These are phyloP conservation scores for Aphyosemion australe DNA, from an alignment of 2,113 vertebrate genomes.

Conservation along the genomic window DNA sequence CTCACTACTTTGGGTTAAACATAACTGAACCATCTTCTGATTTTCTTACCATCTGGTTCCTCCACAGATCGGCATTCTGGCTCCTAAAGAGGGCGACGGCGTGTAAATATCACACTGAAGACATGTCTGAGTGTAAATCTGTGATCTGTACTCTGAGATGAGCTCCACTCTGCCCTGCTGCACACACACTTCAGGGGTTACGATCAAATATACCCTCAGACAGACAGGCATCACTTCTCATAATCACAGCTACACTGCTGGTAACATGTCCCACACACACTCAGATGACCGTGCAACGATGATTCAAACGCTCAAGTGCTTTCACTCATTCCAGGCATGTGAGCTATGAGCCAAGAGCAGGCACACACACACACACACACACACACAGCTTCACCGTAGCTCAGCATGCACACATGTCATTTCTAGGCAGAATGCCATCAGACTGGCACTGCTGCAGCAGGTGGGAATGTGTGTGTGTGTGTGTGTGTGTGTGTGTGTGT, in stretches of 20 bases:
- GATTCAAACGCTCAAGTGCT: constrained; percentile 51
- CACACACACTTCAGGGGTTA: constrained; percentile 6
- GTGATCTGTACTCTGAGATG: constrained; percentile 2
- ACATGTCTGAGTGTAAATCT: constrained; percentile 15
- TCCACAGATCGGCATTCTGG: constrained; percentile 16
- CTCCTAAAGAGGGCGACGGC: constrained; percentile 1
- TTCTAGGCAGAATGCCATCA: constrained; percentile 46
- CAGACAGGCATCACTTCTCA: constrained; percentile 48
- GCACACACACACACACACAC: constrained; percentile 30
- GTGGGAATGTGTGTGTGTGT: constrained; percentile 36
- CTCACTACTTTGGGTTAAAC: not conserved
- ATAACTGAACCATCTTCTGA: not conserved
- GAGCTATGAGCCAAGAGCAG: constrained; percentile 23
- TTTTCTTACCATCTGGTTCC: constrained; percentile 48
- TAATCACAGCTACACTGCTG: constrained; percentile 26
- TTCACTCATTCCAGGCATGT: constrained; percentile 60
- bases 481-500: constrained; percentile 44
- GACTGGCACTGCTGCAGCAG: constrained; percentile 54
- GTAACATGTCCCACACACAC: constrained; percentile 24
- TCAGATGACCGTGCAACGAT: constrained; percentile 32
- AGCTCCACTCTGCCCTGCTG: constrained; percentile 1
- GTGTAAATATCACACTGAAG: constrained; percentile 21
- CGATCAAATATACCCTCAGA: constrained; percentile 24
- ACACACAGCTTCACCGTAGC: no score
- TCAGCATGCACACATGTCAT: constrained; percentile 34